Evolutionary conservation across 2,113 vertebrate genomes (phyloP), one percentile per base, ranked within the genome.

Genomic region (Talpa occidentalis): DNA sequence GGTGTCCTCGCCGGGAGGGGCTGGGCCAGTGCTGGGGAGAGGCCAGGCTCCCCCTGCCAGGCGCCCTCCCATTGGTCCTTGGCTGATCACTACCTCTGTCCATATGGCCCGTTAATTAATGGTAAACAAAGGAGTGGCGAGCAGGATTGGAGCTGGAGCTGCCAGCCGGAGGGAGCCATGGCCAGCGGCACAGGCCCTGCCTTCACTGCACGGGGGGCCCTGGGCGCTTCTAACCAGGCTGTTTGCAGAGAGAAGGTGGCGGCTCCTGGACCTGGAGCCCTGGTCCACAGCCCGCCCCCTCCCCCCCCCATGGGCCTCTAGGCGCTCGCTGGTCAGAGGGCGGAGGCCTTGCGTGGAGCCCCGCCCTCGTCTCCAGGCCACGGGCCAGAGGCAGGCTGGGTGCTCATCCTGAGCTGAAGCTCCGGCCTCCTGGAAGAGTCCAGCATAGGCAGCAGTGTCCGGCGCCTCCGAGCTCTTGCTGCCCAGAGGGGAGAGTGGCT

Each of bases 91-190:
- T 97, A 97, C 97, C 97, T 97, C 94, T 97, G 98, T 98, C 98
- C 98, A 98, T 98, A 98, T 98, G 98, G 98, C 96, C 97, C 93
- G 98, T 98, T 99, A 98, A 98, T 99, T 99, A 98, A 97, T 97
- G 97, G 96, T 97, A 98, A 98, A 99, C 98, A 99, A 98, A 98
- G 98, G 98, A 93, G 22, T 24, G 96, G 97, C 95, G 97, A 96
- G 96, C 95, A 94, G 97, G 98, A 98, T 97, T 97, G 96, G 97
- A 98, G 96, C 98, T 97, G 95, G 95, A 88, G 94, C 98, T 30
- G 66, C 73, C 1, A 9, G 66, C 17, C 32, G 24, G 37, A 42
- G 40, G 54, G n/a, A 87, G 72, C 28, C n/a, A n/a, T n/a, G n/a
- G 32, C 24, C 37, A 37, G 14, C 3, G 21, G 95, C 94, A 91